A percentile compares a stretch with the other conserved stretches of the same genome.
These are phyloP conservation scores for Disparrhopalites patrizii DNA, from an alignment of 2,888 invertebrate genomes.

Conservation along the genomic window DNA sequence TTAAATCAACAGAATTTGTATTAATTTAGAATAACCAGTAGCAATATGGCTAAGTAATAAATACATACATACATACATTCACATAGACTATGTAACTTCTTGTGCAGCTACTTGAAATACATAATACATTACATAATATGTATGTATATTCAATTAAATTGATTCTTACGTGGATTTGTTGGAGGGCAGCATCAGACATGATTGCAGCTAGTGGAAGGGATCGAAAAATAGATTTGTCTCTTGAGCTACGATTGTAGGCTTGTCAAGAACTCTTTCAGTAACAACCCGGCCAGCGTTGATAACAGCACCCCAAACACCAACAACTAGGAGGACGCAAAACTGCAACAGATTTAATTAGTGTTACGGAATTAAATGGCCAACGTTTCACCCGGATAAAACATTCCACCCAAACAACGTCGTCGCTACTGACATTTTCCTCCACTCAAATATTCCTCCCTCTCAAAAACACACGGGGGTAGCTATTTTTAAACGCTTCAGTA, in stretches of 20 bases:
- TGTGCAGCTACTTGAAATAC: neutral
- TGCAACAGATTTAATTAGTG: slow-evolving; percentile 31
- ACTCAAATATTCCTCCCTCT: too few relatives aligned
- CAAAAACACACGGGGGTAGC: too few relatives aligned
- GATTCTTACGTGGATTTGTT: slow-evolving; percentile 44
- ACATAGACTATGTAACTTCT: neutral
- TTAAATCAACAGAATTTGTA: neutral
- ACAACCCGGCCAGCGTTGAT: slow-evolving; percentile 39
- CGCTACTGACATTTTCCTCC: too few relatives aligned
- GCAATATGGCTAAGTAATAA: neutral
- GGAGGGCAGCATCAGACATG: slow-evolving; percentile 38
- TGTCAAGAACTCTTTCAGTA: slow-evolving; percentile 18
- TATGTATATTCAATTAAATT: neutral
- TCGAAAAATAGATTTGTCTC: too few relatives aligned
- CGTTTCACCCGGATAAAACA: too few relatives aligned
- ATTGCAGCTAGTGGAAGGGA: neutral
- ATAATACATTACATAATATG: neutral
- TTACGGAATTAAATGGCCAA: too few relatives aligned
- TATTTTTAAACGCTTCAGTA: too few relatives aligned
- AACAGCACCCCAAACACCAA: slow-evolving; percentile 39
- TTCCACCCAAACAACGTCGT: too few relatives aligned
- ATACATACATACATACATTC: too few relatives aligned
- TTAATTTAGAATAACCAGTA: neutral
- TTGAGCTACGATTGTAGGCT: too few relatives aligned
- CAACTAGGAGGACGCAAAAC: slow-evolving; percentile 38